These are phyloP conservation scores for Peromyscus maniculatus DNA, from an alignment of 2,113 vertebrate species.

Conservation along the genomic window DNA sequence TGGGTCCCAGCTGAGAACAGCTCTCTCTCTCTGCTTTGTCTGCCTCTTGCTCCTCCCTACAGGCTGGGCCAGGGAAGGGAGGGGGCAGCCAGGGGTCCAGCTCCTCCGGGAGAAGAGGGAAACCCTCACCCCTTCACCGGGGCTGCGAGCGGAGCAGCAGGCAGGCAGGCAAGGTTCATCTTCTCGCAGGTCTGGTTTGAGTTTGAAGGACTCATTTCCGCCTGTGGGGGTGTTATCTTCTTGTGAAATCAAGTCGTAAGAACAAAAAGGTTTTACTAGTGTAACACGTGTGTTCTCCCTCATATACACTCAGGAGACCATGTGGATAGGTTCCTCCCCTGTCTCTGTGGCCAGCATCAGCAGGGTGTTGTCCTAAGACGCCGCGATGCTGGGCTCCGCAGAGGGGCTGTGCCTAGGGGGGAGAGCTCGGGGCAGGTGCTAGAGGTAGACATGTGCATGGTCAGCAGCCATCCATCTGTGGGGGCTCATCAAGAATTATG, in stretches of 20 bases:
- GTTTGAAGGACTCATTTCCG: constrained; percentile 73
- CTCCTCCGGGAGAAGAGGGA: not conserved
- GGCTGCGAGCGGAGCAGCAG: not conserved
- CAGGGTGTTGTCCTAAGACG: not conserved
- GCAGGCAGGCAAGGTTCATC: not conserved
- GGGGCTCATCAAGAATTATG: not conserved
- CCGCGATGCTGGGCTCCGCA: not conserved
- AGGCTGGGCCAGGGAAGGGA: not conserved
- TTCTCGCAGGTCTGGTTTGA: constrained; percentile 51
- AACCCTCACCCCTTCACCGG: not conserved
- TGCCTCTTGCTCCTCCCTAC: not conserved
- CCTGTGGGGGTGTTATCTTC: constrained; percentile 76
- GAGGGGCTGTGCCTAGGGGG: not conserved
- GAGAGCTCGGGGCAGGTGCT: not conserved
- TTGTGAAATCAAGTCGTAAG: constrained; percentile 77
- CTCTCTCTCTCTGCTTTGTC: not conserved
- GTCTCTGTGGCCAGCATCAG: not conserved
- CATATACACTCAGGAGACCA: not conserved
- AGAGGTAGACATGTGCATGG: constrained; percentile 10
- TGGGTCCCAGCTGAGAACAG: not conserved
- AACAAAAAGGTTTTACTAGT: constrained; percentile 68
- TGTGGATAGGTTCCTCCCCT: not conserved
- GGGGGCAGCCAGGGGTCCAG: not conserved
- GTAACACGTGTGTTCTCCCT: constrained; percentile 59
- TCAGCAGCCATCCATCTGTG: not conserved